These are phyloP conservation scores for Gallinago solitaria DNA, from an alignment of 2,797 vertebrate species.

Conservation along the genomic window DNA sequence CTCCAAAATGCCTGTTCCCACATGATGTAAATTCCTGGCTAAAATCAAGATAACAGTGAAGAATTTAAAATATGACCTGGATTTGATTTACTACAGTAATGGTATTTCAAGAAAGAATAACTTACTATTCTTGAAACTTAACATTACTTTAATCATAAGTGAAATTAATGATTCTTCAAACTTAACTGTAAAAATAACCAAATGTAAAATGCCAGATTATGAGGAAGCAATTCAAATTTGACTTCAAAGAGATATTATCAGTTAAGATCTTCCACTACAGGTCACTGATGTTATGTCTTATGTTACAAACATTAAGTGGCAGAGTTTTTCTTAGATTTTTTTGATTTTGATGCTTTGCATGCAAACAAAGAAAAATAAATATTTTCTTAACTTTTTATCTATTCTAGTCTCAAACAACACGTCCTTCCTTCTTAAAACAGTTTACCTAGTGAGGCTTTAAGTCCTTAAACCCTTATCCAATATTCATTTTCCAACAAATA, in stretches of 20 bases:
- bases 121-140: background rate
- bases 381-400: background rate
- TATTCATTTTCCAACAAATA: background rate
- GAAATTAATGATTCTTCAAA: background rate
- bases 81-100: background rate
- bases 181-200: background rate
- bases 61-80: background rate
- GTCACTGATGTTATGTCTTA: background rate
- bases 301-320: background rate
- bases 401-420: background rate
- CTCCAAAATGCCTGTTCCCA: background rate
- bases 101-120: background rate
- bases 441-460: background rate
- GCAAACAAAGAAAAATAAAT: background rate
- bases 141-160: background rate
- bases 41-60: background rate
- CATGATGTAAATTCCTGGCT: background rate
- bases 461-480: background rate
- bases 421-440: background rate
- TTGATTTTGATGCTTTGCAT: background rate
- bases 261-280: background rate
- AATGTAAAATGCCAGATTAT: background rate
- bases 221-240: background rate
- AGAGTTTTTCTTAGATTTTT: background rate
- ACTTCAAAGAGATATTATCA: slow-evolving; percentile 20